Base-by-base conservation (phyloP, 2,888 invertebrate species). In the Drosophila algonquin region DNA sequence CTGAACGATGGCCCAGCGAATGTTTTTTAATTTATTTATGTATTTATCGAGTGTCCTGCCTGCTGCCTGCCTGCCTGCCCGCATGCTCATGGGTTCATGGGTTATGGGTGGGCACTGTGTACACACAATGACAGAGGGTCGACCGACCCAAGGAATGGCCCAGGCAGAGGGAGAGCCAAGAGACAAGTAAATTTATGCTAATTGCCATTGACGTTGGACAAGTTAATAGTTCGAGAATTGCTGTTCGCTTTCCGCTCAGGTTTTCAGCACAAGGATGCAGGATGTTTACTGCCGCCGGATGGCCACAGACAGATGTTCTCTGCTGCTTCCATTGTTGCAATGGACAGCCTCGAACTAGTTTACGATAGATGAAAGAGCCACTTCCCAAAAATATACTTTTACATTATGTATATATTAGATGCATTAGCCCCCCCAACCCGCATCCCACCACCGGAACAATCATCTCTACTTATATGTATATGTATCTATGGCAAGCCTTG, bases 211-310 rank as follows among this genome's bases (percentile, higher is more conserved):
- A 75, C 84, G 81, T 76, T 87, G 63, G 63, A 78, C 87, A 86
- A 84, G 89, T 79, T 88, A 88, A 83, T 87, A 70, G 84, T 63
- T 69, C 30, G 47, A 45, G 63, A 61, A 69, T 58, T 62, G 62
- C 55, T 35, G 47, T 51, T 45, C 58, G 62, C 63, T 63, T 75
- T 76, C 76, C 76, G 64, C 53, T 53, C 21, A 75, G 63, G 77
- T 85, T 74, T 89, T 74, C 60, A 80, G 89, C 86, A 75, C 89
- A 86, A 86, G 89, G 89, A 74, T 89, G 82, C 74, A 77, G 86
- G 79, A 82, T 76, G 68, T 80, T 72, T 50, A 82, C 88, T 84
- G 89, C 45, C 64, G 47, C 40, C 55, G 67, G 53, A 69, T 71
- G 60, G 50, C 27, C 45, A 67, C 68, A 32, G 65, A 32, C 65